phyloP scores from a whole-genome alignment of 2,113 vertebrate species.

The Xyrauchen texanus region DNA sequence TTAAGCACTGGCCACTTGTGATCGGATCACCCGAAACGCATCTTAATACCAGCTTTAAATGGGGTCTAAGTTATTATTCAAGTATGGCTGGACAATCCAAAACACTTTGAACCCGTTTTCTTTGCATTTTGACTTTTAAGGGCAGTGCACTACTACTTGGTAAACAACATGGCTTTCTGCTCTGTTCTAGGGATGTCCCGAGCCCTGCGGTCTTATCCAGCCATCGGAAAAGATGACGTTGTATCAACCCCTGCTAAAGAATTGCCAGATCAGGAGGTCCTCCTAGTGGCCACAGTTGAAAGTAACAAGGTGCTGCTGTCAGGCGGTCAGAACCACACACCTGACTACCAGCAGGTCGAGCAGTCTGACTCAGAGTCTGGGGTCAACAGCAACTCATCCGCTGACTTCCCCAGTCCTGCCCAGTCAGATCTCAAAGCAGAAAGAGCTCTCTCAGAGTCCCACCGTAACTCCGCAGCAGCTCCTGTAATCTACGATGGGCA shows the following conservation, averaged over 20 bases:
- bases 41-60: too few relatives aligned
- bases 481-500: constrained; percentile 48
- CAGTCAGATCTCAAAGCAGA: constrained; percentile 45
- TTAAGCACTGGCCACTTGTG: too few relatives aligned
- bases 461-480: constrained; percentile 8
- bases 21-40: too few relatives aligned
- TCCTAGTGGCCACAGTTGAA: constrained; percentile 52
- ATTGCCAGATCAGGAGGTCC: constrained; percentile 26
- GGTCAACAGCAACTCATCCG: constrained; percentile 74
- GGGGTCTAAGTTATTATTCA: too few relatives aligned
- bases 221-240: constrained; percentile 39
- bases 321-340: constrained; percentile 66
- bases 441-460: constrained; percentile 43
- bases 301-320: constrained; percentile 49
- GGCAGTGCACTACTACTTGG: too few relatives aligned
- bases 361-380: constrained; percentile 56
- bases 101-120: too few relatives aligned
- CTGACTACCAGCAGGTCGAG: constrained; percentile 62
- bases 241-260: not conserved
- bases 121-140: too few relatives aligned
- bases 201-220: constrained; percentile 71
- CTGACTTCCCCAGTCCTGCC: constrained; percentile 47
- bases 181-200: constrained; percentile 75
- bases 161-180: not conserved
- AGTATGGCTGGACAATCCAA: too few relatives aligned